Conservation (phyloP, 1,140 invertebrate species). For the Halesus radiatus region DNA sequence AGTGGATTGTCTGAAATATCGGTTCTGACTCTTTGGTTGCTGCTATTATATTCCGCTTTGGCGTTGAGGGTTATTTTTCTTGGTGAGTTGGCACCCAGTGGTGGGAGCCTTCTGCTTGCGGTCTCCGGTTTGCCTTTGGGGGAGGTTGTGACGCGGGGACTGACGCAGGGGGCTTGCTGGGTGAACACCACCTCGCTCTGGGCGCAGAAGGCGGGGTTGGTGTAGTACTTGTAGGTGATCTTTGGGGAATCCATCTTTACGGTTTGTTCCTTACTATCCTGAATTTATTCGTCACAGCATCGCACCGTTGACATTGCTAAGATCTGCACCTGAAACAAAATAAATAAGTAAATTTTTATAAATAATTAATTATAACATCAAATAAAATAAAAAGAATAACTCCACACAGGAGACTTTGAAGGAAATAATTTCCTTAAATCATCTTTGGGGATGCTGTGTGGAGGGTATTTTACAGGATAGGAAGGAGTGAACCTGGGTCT, state of each 20-base stretch:
- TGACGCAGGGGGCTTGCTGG: constrained; percentile 64
- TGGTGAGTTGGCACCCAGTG: constrained; percentile 64
- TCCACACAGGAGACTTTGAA: no score
- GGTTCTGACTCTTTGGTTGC: constrained; percentile 64
- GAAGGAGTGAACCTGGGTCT: no score
- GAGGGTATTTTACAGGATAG: no score
- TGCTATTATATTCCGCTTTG: constrained; percentile 52
- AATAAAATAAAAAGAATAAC: no score
- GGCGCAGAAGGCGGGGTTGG: constrained; percentile 82
- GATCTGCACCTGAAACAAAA: no score
- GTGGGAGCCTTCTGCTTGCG: constrained; percentile 60
- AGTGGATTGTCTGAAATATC: constrained; percentile 70
- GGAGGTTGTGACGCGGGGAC: constrained; percentile 60
- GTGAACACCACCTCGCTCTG: constrained; percentile 77
- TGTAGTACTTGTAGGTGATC: constrained; percentile 74
- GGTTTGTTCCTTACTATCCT: no score
- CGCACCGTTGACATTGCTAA: no score
- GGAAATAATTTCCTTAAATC: no score
- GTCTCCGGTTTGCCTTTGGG: constrained; percentile 52
- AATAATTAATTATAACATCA: no score
- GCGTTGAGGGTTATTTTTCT: constrained; percentile 59
- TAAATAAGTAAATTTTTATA: no score
- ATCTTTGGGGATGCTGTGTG: no score
- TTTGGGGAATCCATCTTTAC: constrained; percentile 67
- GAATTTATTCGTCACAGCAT: no score